phyloP scores from a whole-genome alignment of 2,797 vertebrate species.

The Melanotaenia parkinsoni region DNA sequence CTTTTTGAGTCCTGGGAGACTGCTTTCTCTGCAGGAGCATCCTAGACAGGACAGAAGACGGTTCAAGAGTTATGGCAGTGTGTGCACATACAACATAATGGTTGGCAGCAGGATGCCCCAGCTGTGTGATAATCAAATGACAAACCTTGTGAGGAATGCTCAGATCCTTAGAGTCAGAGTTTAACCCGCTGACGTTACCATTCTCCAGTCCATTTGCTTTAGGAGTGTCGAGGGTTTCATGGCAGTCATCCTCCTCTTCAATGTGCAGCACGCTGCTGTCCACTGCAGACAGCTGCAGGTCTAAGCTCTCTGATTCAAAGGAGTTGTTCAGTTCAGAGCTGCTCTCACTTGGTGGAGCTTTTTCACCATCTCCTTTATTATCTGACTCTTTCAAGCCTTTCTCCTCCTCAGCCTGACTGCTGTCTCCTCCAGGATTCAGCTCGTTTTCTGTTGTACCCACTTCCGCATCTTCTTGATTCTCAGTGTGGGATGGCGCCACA shows the following conservation, averaged over 20 bases:
- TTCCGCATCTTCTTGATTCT: slow-evolving; percentile 29
- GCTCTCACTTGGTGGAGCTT: slow-evolving; percentile 59
- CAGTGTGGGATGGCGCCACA: slow-evolving; percentile 32
- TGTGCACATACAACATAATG: background rate
- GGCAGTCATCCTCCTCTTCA: slow-evolving; percentile 42
- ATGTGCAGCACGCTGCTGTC: slow-evolving; percentile 62
- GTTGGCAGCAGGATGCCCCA: background rate
- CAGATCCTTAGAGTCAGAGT: slow-evolving; percentile 33
- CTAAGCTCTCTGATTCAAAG: slow-evolving; percentile 71
- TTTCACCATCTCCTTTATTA: slow-evolving; percentile 47
- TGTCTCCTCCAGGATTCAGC: slow-evolving; percentile 29
- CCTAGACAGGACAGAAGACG: slow-evolving; percentile 49
- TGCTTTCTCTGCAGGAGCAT: slow-evolving; percentile 41
- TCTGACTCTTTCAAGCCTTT: slow-evolving; percentile 38
- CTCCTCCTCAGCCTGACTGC: slow-evolving; percentile 37
- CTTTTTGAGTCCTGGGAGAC: slow-evolving; percentile 57
- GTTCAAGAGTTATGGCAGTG: background rate
- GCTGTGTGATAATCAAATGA: slow-evolving; percentile 9
- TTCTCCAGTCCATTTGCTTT: slow-evolving; percentile 65
- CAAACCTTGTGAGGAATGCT: slow-evolving; percentile 65
- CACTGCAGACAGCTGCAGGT: slow-evolving; percentile 62
- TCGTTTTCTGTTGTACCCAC: slow-evolving; percentile 19
- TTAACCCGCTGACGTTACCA: slow-evolving; percentile 43
- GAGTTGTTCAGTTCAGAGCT: slow-evolving; percentile 70
- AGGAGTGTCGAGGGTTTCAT: background rate